Evolutionary conservation across 1,140 invertebrate species (phyloP), one percentile per base, ranked within the genome.

Genomic region (Nasonia vitripennis): DNA sequence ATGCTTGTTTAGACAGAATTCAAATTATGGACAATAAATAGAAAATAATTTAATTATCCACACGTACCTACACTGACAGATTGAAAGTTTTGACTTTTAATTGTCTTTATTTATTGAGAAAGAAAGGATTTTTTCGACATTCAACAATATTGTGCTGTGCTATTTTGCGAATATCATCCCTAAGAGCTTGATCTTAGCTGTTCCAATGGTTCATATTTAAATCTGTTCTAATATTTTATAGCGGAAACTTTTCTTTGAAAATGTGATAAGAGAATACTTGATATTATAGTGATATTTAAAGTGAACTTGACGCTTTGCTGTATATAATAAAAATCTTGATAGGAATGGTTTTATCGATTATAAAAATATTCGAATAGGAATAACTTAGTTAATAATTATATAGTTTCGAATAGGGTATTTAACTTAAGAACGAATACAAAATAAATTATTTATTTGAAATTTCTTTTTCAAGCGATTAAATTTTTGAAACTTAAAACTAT

Each of bases 31-130:
- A 2, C n/a, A 55, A 34, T 6, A 14, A 74, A 9, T 17, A 75
- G 34, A 75, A 75, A 0, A 45, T 74, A 20, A 45, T 75, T 27
- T 71, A 71, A n/a, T 71, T 71, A 55, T 62, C 6, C 20, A 62
- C 17, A 17, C 9, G 10, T 71, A 41, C 4, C 17, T 68, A 70
- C 23, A 78, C 48, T 78, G 78, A 70, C 78, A 80, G 55, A 9
- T 37, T 80, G 20, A 80, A 80, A 80, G 48, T n/a, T 78, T 67
- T 6, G 14, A 68, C 78, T 80, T 80, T 80, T 70, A 70, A 80
- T 80, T 80, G 62, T 20, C 51, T 55, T 11, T 17, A 20, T 67
- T 27, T 34, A 31, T 17, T 62, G 31, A 78, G 10, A 23, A 55
- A 45, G 48, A 78, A 23, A 23, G 10, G 17, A 14, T n/a, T 68